phyloP scores from a whole-genome alignment of 64 coral and sea anemone genomes.

The Catalaphyllia jardinei region DNA sequence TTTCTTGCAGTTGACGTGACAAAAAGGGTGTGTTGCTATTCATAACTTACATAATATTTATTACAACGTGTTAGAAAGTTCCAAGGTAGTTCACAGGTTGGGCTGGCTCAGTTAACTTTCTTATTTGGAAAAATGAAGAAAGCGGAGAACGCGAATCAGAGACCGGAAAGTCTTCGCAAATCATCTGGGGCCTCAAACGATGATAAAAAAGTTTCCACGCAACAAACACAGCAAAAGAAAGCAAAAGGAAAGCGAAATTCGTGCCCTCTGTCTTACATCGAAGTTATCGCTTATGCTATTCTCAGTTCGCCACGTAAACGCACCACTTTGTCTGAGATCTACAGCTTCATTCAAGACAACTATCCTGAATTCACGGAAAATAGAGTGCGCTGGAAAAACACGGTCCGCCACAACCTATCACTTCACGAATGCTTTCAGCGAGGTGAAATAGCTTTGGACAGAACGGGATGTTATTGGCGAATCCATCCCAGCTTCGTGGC shows the following conservation, averaged over 20 bases:
- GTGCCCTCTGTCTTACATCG: constrained; percentile 36
- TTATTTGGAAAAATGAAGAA: background rate
- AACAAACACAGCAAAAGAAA: background rate
- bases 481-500: constrained; percentile 36
- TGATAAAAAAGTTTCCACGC: background rate
- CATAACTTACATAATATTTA: background rate
- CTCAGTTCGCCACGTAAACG: constrained; percentile 38
- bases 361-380: constrained; percentile 39
- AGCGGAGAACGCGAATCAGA: background rate
- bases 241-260: constrained; percentile 32
- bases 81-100: background rate
- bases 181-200: background rate
- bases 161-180: background rate
- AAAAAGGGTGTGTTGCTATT: background rate
- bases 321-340: constrained; percentile 42
- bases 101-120: background rate
- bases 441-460: constrained; percentile 39
- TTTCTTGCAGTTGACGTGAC: background rate
- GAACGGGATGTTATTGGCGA: constrained; percentile 48
- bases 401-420: constrained; percentile 69
- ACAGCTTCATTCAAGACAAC: constrained; percentile 42
- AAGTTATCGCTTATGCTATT: constrained; percentile 45
- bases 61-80: background rate
- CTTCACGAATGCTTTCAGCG: constrained; percentile 64
- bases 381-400: constrained; percentile 65